phyloP scores from a whole-genome alignment of 2,888 invertebrate species.

The Patella ulyssiponensis region DNA sequence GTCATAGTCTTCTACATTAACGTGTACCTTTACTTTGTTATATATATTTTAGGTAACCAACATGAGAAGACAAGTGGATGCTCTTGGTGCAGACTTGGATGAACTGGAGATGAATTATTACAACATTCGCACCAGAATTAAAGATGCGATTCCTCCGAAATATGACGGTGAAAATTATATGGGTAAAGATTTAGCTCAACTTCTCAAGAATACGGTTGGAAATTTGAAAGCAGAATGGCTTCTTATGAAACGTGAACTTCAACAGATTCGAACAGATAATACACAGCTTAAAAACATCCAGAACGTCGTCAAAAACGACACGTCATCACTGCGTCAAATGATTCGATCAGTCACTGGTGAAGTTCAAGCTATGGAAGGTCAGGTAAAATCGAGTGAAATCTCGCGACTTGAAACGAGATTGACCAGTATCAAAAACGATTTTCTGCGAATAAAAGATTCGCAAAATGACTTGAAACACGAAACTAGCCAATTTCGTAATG shows the following conservation, averaged over 20 bases:
- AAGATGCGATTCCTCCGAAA: slow-evolving; percentile 21
- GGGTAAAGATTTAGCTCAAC: slow-evolving; percentile 27
- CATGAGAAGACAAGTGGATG: slow-evolving; percentile 27
- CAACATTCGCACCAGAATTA: slow-evolving; percentile 27
- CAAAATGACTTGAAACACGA: slow-evolving; percentile 29
- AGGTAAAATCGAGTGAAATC: slow-evolving; percentile 13
- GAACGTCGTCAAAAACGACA: slow-evolving; percentile 40
- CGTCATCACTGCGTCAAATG: slow-evolving; percentile 35
- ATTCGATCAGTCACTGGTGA: slow-evolving; percentile 14
- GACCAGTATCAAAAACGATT: slow-evolving; percentile 23
- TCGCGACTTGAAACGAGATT: slow-evolving; percentile 17
- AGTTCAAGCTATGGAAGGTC: slow-evolving; percentile 22
- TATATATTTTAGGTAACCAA: slow-evolving; percentile 19
- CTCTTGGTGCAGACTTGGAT: slow-evolving; percentile 28
- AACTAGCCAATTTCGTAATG: slow-evolving; percentile 21
- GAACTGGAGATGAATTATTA: slow-evolving; percentile 39
- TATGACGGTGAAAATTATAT: slow-evolving; percentile 30
- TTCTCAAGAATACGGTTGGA: slow-evolving; percentile 51
- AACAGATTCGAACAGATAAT: slow-evolving; percentile 53
- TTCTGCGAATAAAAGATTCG: slow-evolving; percentile 28
- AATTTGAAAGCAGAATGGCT: slow-evolving; percentile 70
- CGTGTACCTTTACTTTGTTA: too few species aligned
- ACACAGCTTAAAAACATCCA: slow-evolving; percentile 42
- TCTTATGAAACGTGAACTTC: slow-evolving; percentile 65
- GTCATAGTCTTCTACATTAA: too few species aligned